These are phyloP conservation scores for Pseudopodoces humilis DNA, from an alignment of 2,113 vertebrate species.

Conservation along the genomic window DNA sequence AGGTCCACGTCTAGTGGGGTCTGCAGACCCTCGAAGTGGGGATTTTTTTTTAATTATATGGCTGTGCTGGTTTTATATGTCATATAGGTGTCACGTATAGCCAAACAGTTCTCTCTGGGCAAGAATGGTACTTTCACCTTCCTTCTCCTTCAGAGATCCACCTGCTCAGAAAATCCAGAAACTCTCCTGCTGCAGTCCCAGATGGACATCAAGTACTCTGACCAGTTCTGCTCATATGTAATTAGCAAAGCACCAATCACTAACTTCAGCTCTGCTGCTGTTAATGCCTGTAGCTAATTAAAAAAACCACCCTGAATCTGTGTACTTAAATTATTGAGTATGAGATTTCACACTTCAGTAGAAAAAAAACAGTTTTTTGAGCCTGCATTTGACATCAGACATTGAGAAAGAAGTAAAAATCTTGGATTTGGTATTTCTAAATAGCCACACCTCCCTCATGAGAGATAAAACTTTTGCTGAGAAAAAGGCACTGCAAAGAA, in stretches of 20 bases:
- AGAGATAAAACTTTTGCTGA: neutral
- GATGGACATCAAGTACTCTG: neutral
- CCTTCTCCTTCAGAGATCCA: neutral
- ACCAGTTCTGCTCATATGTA: neutral
- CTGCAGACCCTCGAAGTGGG: neutral
- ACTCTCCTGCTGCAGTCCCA: neutral
- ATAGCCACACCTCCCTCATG: neutral
- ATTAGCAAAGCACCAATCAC: neutral
- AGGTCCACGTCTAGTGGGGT: rapidly evolving
- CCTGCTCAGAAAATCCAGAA: neutral
- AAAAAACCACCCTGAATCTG: neutral
- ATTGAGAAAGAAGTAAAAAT: neutral
- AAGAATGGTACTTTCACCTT: rapidly evolving
- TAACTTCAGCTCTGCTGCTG: neutral
- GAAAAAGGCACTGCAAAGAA: neutral
- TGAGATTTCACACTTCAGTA: neutral
- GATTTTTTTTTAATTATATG: neutral
- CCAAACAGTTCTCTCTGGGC: neutral
- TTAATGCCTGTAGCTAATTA: too few relatives aligned
- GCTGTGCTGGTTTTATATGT: too few relatives aligned
- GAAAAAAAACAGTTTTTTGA: neutral
- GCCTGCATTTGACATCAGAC: neutral
- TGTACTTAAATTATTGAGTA: rapidly evolving
- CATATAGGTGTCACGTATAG: neutral
- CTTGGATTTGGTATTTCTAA: neutral